Conservation (phyloP, 2,888 invertebrate genomes). For the Macropis europaea region DNA sequence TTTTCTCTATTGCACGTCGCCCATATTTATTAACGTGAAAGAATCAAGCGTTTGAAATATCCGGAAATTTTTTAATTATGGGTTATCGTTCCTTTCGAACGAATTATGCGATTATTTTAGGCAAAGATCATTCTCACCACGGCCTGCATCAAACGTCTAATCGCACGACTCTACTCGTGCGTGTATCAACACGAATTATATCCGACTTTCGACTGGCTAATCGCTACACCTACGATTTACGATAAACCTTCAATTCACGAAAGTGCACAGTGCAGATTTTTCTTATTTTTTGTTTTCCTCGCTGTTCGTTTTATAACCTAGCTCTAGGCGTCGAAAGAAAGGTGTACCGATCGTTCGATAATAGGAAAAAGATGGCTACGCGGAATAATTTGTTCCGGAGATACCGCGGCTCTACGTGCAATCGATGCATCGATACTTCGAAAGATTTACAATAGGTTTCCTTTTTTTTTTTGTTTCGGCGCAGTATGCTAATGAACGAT, state of each 20-base stretch:
- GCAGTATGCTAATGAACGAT: conserved; percentile 42
- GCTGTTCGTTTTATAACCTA: conserved; percentile 23
- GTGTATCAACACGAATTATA: conserved; percentile 38
- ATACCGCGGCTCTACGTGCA: background rate
- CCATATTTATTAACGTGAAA: too few relatives aligned
- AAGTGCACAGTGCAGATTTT: conserved; percentile 79
- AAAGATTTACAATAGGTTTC: too few relatives aligned
- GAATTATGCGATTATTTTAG: background rate
- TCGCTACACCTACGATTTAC: conserved; percentile 51
- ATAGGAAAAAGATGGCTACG: conserved; percentile 2
- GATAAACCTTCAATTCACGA: conserved; percentile 76
- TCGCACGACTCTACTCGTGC: conserved; percentile 42
- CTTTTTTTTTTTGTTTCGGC: conserved; percentile 38
- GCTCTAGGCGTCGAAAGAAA: conserved; percentile 22
- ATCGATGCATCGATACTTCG: background rate
- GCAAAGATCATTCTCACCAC: background rate
- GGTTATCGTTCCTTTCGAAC: background rate
- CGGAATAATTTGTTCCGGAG: conserved; percentile 5
- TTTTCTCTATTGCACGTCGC: background rate
- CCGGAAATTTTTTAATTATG: background rate
- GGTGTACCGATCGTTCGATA: conserved; percentile 18
- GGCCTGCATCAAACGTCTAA: conserved; percentile 27
- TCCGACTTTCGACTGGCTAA: conserved; percentile 37
- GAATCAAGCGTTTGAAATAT: too few relatives aligned
- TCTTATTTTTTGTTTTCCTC: conserved; percentile 38